Evolutionary conservation across 2,797 vertebrate species (phyloP), one percentile per base, ranked within the genome.

Genomic region (Sebastes trivittatus): DNA sequence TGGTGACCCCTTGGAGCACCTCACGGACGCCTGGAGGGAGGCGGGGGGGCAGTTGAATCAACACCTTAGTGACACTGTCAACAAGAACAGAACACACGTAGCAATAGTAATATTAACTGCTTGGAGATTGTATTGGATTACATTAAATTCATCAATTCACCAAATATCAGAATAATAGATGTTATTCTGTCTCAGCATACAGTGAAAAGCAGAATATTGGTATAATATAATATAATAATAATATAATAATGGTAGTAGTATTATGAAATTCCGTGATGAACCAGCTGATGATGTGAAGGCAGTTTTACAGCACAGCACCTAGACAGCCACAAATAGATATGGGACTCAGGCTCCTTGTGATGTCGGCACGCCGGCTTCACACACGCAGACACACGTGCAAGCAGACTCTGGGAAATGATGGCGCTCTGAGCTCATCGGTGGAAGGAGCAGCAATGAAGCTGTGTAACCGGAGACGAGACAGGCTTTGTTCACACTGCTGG

Each of bases 381-480:
- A 62, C 38, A 71, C 54, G 61, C 42, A 66, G 14, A 66, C 70
- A 77, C 59, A 62, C 38, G 67, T 42, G 61, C 42, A 66, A 7
- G 59, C 70, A 34, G 23, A 74, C 60, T 63, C 38, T 30, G 46
- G 32, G 71, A 71, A 76, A 81, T 83, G 82, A 72, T 73, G 30
- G 58, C 4, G 6, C 52, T 55, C 63, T 91, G 88, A 91, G 84
- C 60, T 92, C 90, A 89, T 82, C 81, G 64, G 38, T 69, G 1
- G 20, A 75, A 81, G 66, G 75, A 77, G 75, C 71, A 6, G 73
- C 2, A 30, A 55, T 66, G 85, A 68, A 71, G 75, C 23, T n/a
- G 16, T 29, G 86, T 74, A 89, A 91, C 58, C 30, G 5, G 79
- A 88, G 55, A 72, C 38, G 2, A 58, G 56, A 61, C 4, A 2